A percentile compares a stretch with the other conserved stretches of the same genome.
These are phyloP conservation scores for Mus pahari DNA, from an alignment of 2,113 vertebrate genomes.

Conservation along the genomic window DNA sequence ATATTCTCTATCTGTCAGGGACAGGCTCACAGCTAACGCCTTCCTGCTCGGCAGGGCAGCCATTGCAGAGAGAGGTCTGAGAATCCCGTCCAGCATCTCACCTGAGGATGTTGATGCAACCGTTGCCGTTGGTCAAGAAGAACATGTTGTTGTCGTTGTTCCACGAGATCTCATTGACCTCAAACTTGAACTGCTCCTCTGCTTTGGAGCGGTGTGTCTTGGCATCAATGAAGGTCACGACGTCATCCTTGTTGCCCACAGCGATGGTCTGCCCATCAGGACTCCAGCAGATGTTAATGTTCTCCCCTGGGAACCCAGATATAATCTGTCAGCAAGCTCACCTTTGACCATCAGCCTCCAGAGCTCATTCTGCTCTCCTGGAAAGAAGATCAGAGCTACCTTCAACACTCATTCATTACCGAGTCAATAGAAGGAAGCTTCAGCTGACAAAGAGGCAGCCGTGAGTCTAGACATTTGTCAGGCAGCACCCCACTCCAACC, in stretches of 20 bases:
- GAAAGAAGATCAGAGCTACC: background rate
- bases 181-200: slow-evolving; percentile 99
- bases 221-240: slow-evolving; percentile 99
- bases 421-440: background rate
- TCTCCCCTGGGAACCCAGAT: slow-evolving; percentile 90
- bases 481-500: background rate
- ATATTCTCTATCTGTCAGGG: background rate
- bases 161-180: slow-evolving; percentile 99
- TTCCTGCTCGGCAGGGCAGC: background rate
- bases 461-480: background rate
- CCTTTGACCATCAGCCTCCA: slow-evolving; percentile 2
- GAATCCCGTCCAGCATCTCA: slow-evolving; percentile 69
- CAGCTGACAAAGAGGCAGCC: background rate
- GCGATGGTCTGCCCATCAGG: slow-evolving; percentile 98
- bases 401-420: background rate
- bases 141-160: slow-evolving; percentile 99
- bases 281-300: slow-evolving; percentile 99
- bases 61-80: background rate
- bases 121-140: slow-evolving; percentile 98
- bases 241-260: slow-evolving; percentile 99
- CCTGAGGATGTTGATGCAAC: slow-evolving; percentile 99
- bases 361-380: background rate
- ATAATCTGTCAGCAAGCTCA: slow-evolving; percentile 27
- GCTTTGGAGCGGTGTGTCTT: slow-evolving; percentile 96
- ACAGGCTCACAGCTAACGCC: background rate